phyloP scores from a whole-genome alignment of 2,888 invertebrate species.

The Empis livida region DNA sequence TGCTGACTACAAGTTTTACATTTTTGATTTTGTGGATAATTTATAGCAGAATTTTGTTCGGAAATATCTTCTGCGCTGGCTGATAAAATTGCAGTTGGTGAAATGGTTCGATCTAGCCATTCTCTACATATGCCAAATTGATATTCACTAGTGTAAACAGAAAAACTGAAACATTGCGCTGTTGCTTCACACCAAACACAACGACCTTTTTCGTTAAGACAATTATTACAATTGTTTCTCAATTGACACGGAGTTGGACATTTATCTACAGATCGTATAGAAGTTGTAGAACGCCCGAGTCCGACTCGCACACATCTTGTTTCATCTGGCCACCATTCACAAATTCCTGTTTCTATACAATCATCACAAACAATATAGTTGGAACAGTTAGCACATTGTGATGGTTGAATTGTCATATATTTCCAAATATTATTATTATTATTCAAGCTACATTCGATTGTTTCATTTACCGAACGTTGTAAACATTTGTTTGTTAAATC shows the following conservation, averaged over 20 bases:
- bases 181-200: constrained; percentile 96
- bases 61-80: constrained; percentile 11
- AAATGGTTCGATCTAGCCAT: constrained; percentile 65
- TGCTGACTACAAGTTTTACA: constrained; percentile 71
- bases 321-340: constrained; percentile 89
- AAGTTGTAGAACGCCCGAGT: constrained; percentile 58
- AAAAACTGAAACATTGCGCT: constrained; percentile 84
- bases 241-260: constrained; percentile 75
- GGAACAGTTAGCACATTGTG: constrained; percentile 75
- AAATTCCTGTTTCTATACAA: constrained; percentile 62
- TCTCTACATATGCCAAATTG: constrained; percentile 86
- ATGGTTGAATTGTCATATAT: constrained; percentile 68
- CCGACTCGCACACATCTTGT: constrained; percentile 75
- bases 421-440: constrained; percentile 49
- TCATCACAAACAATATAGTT: constrained; percentile 80
- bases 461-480: constrained; percentile 53
- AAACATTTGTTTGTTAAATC: constrained; percentile 60
- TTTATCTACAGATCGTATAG: constrained; percentile 45
- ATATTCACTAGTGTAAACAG: constrained; percentile 89
- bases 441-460: constrained; percentile 39
- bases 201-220: constrained; percentile 71
- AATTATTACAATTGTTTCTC: constrained; percentile 64
- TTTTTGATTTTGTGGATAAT: constrained; percentile 43
- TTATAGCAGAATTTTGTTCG: background rate
- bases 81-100: constrained; percentile 19